A percentile compares a stretch with the other conserved stretches of the same genome.
phyloP scores from a whole-genome alignment of 2,113 vertebrate species.

The Hyaena hyaena region DNA sequence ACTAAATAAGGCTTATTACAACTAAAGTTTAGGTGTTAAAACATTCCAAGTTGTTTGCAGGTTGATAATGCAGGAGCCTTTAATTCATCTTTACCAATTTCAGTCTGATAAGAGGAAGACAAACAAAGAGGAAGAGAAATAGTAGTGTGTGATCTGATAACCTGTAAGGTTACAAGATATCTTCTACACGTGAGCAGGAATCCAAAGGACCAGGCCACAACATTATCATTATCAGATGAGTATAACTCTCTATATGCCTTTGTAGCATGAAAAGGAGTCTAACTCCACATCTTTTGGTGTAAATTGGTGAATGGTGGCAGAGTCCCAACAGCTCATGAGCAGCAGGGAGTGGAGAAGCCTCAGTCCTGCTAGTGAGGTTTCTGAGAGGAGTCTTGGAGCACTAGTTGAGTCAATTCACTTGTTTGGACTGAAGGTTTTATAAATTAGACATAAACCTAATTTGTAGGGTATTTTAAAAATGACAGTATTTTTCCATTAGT shows the following conservation, averaged over 20 bases:
- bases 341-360: neutral
- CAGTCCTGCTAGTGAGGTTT: neutral
- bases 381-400: neutral
- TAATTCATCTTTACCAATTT: slow-evolving; percentile 19
- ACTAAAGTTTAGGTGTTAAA: slow-evolving; percentile 7
- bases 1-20: neutral
- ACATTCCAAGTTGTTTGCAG: neutral
- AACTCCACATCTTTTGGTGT: neutral
- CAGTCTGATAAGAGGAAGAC: neutral
- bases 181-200: neutral
- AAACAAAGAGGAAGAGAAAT: neutral
- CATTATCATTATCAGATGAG: neutral
- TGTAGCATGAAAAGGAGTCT: neutral
- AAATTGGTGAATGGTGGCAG: neutral
- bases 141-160: neutral
- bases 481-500: neutral
- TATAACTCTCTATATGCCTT: neutral
- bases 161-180: neutral
- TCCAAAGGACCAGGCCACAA: neutral
- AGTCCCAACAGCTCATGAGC: neutral
- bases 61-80: neutral
- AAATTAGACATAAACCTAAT: neutral
- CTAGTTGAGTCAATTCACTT: neutral
- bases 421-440: neutral
- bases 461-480: neutral